phyloP scores from a whole-genome alignment of 2,797 vertebrate species.

The Clarias platycephalus region DNA sequence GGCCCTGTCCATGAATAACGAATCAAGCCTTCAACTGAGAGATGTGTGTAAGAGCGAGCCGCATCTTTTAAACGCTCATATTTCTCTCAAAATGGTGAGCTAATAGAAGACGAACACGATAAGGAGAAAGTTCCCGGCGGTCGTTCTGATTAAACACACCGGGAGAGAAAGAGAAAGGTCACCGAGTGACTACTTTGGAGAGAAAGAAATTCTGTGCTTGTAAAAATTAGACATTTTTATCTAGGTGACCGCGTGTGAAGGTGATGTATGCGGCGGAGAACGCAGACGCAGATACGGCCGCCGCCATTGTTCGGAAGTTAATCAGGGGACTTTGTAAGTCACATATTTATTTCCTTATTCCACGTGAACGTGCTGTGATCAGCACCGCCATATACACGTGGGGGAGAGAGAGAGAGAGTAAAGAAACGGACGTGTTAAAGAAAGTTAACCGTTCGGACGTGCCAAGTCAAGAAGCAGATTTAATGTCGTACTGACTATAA shows the following conservation, averaged over 20 bases:
- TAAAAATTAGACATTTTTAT: neutral
- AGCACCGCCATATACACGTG: neutral
- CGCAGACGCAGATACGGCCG: neutral
- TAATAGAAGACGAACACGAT: conserved; percentile 25
- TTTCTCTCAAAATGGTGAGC: conserved; percentile 21
- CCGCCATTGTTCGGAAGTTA: neutral
- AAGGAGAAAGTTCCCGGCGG: conserved; percentile 18
- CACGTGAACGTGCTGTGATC: neutral
- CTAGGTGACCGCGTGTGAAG: neutral
- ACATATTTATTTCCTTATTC: neutral
- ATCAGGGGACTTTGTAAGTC: neutral
- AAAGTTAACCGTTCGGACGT: neutral
- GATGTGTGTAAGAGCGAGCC: conserved; percentile 6
- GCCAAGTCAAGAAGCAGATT: neutral
- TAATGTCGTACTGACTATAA: neutral
- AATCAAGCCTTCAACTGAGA: neutral
- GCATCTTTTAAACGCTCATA: conserved; percentile 15
- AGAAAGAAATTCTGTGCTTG: neutral
- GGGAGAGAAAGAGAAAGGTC: conserved; percentile 13
- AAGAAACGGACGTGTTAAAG: neutral
- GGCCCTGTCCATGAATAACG: conserved; percentile 14
- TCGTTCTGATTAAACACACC: conserved; percentile 27
- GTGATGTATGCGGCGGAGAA: neutral
- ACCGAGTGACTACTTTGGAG: neutral
- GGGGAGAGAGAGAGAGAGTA: neutral